These are phyloP conservation scores for Zootoca vivipara DNA, from an alignment of 2,113 vertebrate genomes.

Conservation along the genomic window DNA sequence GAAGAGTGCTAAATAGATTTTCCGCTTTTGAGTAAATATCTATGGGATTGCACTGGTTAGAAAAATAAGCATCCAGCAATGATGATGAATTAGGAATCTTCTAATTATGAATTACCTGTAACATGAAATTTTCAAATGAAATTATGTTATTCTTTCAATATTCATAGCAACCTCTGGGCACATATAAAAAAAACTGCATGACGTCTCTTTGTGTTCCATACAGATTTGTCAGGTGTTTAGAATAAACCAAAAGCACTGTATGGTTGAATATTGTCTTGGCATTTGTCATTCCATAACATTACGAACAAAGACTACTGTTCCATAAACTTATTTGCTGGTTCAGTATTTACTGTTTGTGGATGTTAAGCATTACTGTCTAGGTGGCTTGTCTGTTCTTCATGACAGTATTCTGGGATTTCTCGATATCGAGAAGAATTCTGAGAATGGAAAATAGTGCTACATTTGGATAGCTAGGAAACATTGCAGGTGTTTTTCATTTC, in stretches of 20 bases:
- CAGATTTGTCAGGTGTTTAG: no score
- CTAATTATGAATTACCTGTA: background rate
- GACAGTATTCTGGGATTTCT: background rate
- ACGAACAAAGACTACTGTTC: no score
- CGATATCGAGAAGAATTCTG: background rate
- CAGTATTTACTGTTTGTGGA: no score
- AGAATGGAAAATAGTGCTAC: background rate
- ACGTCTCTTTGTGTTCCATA: background rate
- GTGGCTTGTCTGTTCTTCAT: background rate
- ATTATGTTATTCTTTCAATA: background rate
- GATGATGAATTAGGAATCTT: background rate
- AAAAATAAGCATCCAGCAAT: background rate
- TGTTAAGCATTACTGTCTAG: no score
- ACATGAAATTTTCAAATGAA: background rate
- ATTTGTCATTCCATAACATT: no score
- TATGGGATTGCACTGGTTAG: no score
- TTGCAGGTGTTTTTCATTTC: background rate
- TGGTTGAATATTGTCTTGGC: no score
- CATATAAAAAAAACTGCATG: background rate
- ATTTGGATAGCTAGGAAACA: background rate
- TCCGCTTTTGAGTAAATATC: no score
- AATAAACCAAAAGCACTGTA: no score
- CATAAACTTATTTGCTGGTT: no score
- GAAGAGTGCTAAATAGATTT: background rate
- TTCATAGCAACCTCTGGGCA: background rate